Evolutionary conservation across 2,797 vertebrate species (phyloP), one percentile per base, ranked within the genome.

Genomic region (Oreochromis grahami): DNA sequence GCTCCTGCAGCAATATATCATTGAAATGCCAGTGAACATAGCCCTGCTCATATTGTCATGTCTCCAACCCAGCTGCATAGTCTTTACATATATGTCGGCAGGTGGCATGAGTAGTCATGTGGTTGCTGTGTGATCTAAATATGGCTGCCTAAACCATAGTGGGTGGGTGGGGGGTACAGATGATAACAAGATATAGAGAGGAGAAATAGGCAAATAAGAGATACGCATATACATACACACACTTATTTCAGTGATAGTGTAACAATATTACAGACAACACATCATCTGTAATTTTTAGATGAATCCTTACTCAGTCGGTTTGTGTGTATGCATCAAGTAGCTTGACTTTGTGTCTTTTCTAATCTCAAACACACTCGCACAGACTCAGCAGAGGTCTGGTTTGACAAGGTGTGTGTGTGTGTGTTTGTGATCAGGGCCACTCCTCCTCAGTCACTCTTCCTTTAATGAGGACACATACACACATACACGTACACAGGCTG

Each of bases 391-490:
- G 93, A 92, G 92, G 93, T 91, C 94, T 95, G 80, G 90, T 93
- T 88, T 86, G 87, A 94, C 93, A 94, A 88, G 87, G 90, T 93
- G 88, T 91, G 78, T 19, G 91, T 93, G 86, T 94, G 1, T 90
- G 80, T 6, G 56, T 82, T 89, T 93, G 85, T 94, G 93, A 95
- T 94, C 90, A 90, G 87, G 78, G 12, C 88, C 81, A 82, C 86
- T 83, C 88, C 87, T 83, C 83, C 89, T 86, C 86, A 74, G 88
- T 88, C 34, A 45, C 87, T 87, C 80, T 80, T 84, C 78, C 84
- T 93, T 93, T 95, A 95, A 96, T 95, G 95, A 96, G 93, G 86
- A 91, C 83, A 88, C 76, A 91, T 90, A 86, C 81, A 77, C 68
- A 79, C 80, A 83, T 81, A 79, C 77, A 76, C 41, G 52, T 82